Evolutionary conservation across 1,140 invertebrate species (phyloP), one percentile per base, ranked within the genome.

Genomic region (Campoletis sonorensis): DNA sequence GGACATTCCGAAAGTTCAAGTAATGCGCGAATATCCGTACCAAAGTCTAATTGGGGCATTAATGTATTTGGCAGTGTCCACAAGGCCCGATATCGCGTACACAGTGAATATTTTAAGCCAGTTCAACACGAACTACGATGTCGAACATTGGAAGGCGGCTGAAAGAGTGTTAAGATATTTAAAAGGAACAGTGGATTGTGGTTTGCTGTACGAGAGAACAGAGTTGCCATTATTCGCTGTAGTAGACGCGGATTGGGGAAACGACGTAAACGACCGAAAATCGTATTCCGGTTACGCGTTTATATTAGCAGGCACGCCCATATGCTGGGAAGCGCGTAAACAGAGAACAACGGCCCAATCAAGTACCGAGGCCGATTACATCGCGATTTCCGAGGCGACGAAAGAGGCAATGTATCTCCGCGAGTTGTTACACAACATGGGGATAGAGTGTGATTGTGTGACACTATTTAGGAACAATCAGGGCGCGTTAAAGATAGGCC

Each of bases 251-350:
- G 88, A 91, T 80, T 91, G 89, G 85, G 85, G 81, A 21, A 71
- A 84, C 58, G 68, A 87, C 85, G 51, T 68, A 27, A 40, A 83
- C 1, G 84, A 91, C 78, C 76, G 87, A 75, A 79, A 82, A 84
- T 90, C 87, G 10, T 84, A 87, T 26, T 88, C 88, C 16, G 90
- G 92, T 4, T 90, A 87, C 83, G 77, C 89, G 1, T 90, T 91
- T 79, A 51, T 86, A 0, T 54, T 87, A 3, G 79, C 76, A 13
- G 82, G 91, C 72, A 18, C 89, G 26, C 88, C 92, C 72, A 91
- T 93, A 77, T 90, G 90, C 30, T 94, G 92, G 84, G 90, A 92
- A 86, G 91, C 91, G 80, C 91, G 89, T n/a, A 93, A 91, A 84
- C 93, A 94, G 79, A 89, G 86, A 61, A 91, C 91, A 11, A 90